A percentile compares a stretch with the other conserved stretches of the same genome.
phyloP scores from a whole-genome alignment of 2,113 vertebrate species.

The Motacilla alba region DNA sequence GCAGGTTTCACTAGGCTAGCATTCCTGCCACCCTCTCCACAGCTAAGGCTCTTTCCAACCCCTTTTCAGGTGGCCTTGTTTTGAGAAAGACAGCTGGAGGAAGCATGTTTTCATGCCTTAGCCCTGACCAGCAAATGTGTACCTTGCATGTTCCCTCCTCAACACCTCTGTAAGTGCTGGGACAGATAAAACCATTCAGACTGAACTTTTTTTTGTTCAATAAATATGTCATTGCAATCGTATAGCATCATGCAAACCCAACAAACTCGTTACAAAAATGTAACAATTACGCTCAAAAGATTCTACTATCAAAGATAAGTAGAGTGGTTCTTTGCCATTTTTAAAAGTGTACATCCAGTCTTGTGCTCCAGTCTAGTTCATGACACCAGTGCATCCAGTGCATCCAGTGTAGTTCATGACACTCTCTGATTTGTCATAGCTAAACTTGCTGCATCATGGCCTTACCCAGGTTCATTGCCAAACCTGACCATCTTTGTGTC shows the following conservation, averaged over 20 bases:
- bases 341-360: not conserved
- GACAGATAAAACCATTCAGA: not conserved
- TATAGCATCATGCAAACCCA: not conserved
- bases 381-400: too few species aligned
- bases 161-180: not conserved
- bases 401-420: too few species aligned
- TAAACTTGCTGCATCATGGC: not conserved
- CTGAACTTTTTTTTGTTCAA: not conserved
- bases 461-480: not conserved
- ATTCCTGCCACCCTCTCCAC: not conserved
- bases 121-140: not conserved
- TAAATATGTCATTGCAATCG: not conserved
- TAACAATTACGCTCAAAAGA: not conserved
- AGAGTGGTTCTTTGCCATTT: not conserved
- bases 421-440: not conserved
- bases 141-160: not conserved
- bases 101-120: not conserved
- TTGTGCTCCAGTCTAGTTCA: not conserved
- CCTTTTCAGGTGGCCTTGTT: not conserved
- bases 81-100: not conserved
- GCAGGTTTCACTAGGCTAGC: not conserved
- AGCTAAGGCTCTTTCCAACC: not conserved
- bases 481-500: not conserved
- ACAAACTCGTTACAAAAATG: not conserved
- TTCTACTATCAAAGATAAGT: not conserved